Conservation (phyloP, 2,888 invertebrate genomes). For the Sceliomorpha sp. region DNA sequence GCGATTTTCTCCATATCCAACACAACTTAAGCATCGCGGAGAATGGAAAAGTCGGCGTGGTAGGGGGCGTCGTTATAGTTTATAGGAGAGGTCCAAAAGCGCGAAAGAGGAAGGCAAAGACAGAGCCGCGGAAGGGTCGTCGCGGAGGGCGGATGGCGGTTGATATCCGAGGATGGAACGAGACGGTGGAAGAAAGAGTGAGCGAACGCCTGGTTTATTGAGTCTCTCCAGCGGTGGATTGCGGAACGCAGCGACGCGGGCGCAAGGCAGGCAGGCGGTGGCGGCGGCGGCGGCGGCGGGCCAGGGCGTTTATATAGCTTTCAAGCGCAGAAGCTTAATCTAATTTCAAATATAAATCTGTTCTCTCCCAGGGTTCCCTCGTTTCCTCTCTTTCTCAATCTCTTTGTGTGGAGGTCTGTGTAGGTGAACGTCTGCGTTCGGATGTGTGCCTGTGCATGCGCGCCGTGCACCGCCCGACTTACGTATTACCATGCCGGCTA, state of each 20-base stretch:
- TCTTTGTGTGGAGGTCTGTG: too few species aligned
- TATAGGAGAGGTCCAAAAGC: constrained; percentile 56
- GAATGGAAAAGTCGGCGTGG: constrained; percentile 31
- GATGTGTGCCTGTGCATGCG: constrained; percentile 42
- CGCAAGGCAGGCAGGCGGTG: constrained; percentile 52
- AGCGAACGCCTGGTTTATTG: constrained; percentile 77
- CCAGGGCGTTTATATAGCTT: constrained; percentile 79
- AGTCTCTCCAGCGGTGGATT: constrained; percentile 73
- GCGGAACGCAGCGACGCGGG: constrained; percentile 65
- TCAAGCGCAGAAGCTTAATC: constrained; percentile 80
- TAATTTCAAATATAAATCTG: constrained; percentile 80
- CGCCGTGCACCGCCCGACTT: constrained; percentile 58
- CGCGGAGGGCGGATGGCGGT: constrained; percentile 37
- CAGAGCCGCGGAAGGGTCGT: constrained; percentile 32
- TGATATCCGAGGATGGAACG: constrained; percentile 46
- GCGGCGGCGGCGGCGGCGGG: constrained; percentile 48
- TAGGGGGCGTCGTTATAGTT: constrained; percentile 43
- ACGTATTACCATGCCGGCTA: constrained; percentile 65
- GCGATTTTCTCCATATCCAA: constrained; percentile 23
- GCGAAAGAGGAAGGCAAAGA: constrained; percentile 51
- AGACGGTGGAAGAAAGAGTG: constrained; percentile 68
- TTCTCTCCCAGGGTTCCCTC: constrained; percentile 69
- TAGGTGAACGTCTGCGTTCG: too few species aligned
- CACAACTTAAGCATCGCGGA: constrained; percentile 30
- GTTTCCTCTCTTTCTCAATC: constrained; percentile 58